Base-by-base conservation (phyloP, 2,113 vertebrate species). In the Mesembrinibis cayennensis region DNA sequence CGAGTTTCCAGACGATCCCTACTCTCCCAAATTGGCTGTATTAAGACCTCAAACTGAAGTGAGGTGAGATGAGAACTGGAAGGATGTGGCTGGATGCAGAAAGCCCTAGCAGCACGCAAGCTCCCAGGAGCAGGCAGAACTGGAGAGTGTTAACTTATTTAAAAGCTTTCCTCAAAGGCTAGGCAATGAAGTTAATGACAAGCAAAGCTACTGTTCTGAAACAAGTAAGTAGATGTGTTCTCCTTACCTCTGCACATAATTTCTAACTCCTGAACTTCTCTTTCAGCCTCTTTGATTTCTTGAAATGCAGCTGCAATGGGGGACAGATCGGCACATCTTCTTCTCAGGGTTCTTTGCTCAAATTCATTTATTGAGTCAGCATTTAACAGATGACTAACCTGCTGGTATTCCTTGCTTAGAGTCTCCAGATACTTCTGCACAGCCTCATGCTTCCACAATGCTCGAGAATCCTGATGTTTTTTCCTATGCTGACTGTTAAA, bases 171-270 rank as follows among this genome's bases (percentile, higher is more conserved):
- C 74, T 45, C 9, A 56, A 91, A 89, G 73, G 65, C 40, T 42
- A 14, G 22, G 38, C 34, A 71, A 74, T 29, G 8, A 56, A 59
- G 23, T 58, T 45, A 16, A 65, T 15, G 1, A 3, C 44, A 91
- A 77, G 53, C 55, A 93, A 58, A 30, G 29, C 21, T 36, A 42
- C 11, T 58, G 19, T 53, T 85, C 42, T n/a, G 38, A 63, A 84
- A 78, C 26, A 79, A n/a, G 12, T 38, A 71, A 40, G 44, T 3
- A 82, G 26, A 70, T 29, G 44, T 50, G 34, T 55, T 65, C 62
- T 77, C 95, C 98, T 89, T 97, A 99, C 98, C 98, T 97, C 96
- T 88, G 95, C 97, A 98, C 97, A 99, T 97, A 2, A 92, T 96
- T 91, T 98, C 98, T 87, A 99, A 93, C 70, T 99, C 98, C 92